A percentile compares a stretch with the other conserved stretches of the same genome.
Conservation (phyloP, 2,113 vertebrate genomes). For the Propithecus coquereli region DNA sequence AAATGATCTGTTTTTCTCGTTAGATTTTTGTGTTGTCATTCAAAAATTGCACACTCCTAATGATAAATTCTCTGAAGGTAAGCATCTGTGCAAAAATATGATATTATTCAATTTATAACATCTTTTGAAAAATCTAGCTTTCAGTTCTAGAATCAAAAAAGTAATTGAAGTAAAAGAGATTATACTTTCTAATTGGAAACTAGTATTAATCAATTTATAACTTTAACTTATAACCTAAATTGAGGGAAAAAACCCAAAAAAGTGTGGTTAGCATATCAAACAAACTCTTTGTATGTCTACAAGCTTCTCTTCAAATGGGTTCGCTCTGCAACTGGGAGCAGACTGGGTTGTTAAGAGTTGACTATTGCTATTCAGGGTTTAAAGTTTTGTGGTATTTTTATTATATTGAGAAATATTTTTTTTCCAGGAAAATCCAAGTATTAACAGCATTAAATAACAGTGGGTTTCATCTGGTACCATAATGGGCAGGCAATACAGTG, state of each 20-base stretch:
- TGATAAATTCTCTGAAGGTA: not conserved
- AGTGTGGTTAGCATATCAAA: not conserved
- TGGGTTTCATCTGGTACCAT: not conserved
- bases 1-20: not conserved
- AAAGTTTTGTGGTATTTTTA: conserved; percentile 13
- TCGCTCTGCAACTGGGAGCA: not conserved
- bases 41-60: not conserved
- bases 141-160: not conserved
- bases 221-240: not conserved
- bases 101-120: not conserved
- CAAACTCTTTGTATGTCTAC: not conserved
- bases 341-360: not conserved
- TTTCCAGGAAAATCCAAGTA: not conserved
- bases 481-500: not conserved
- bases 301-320: not conserved
- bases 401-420: conserved; percentile 3
- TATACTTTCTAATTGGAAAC: conserved; percentile 8
- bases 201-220: not conserved
- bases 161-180: not conserved
- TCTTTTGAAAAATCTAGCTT: conserved; percentile 22
- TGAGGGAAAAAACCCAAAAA: not conserved
- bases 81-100: not conserved
- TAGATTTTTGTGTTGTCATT: not conserved
- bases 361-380: not conserved
- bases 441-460: not conserved